phyloP scores from a whole-genome alignment of 2,113 vertebrate genomes.

The Silurus asotus region DNA sequence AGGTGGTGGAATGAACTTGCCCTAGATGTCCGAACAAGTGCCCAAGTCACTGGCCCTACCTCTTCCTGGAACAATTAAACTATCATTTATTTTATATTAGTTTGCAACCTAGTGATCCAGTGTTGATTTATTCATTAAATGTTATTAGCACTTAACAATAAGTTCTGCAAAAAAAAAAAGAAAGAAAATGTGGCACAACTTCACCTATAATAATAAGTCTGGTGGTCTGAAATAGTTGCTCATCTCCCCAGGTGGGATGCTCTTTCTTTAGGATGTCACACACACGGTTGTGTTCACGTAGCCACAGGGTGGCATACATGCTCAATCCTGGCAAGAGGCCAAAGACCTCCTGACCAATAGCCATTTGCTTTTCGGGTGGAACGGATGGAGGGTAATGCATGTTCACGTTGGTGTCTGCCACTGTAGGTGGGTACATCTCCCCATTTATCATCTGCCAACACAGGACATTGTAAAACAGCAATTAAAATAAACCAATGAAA shows the following conservation, averaged over 20 bases:
- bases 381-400: conserved; percentile 81
- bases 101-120: too few relatives aligned
- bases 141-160: background rate
- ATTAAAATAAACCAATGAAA: conserved; percentile 2
- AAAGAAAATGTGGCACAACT: background rate
- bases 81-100: too few relatives aligned
- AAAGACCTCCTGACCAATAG: conserved; percentile 86
- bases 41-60: too few relatives aligned
- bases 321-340: conserved; percentile 88
- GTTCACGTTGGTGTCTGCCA: conserved; percentile 71
- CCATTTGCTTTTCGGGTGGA: conserved; percentile 73
- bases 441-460: conserved; percentile 78
- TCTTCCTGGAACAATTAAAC: too few relatives aligned
- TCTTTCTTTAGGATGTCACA: conserved; percentile 87
- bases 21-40: too few relatives aligned
- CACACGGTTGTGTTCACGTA: conserved; percentile 91
- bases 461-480: background rate
- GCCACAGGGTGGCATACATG: conserved; percentile 87
- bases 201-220: conserved; percentile 93
- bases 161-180: background rate
- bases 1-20: too few relatives aligned
- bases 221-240: conserved; percentile 93
- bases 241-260: conserved; percentile 89
- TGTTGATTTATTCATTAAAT: too few relatives aligned
- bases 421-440: conserved; percentile 83